Evolutionary conservation across 2,888 invertebrate species (phyloP).

Genomic region (Leptinotarsa juncta): DNA sequence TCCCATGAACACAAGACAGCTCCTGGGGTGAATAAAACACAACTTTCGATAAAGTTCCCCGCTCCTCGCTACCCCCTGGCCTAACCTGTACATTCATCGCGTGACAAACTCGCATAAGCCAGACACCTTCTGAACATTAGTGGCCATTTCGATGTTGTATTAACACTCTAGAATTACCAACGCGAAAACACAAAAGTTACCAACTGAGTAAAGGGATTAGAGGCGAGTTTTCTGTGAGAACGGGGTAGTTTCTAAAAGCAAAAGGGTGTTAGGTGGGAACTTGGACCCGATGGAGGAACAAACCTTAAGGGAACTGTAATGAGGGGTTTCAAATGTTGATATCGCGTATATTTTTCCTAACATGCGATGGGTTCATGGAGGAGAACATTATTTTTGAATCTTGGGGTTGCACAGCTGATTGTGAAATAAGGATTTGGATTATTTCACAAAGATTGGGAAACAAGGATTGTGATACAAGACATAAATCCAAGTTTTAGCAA

Average conservation of each 20-base stretch:
- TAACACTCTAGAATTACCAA: constrained; percentile 58
- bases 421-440: not conserved
- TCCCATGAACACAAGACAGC: constrained; percentile 45
- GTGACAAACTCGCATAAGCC: constrained; percentile 63
- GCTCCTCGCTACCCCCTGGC: constrained; percentile 7
- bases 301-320: constrained; percentile 41
- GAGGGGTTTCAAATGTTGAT: constrained; percentile 43
- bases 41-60: constrained; percentile 36
- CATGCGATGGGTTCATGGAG: constrained; percentile 48
- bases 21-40: constrained; percentile 50
- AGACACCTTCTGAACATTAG: constrained; percentile 66
- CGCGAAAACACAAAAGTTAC: constrained; percentile 45
- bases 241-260: constrained; percentile 35
- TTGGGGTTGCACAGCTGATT: constrained; percentile 33
- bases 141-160: constrained; percentile 65
- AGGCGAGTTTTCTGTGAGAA: constrained; percentile 46
- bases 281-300: constrained; percentile 37
- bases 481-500: not conserved
- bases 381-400: constrained; percentile 39
- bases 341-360: constrained; percentile 48
- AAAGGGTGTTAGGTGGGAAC: constrained; percentile 47
- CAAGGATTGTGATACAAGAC: too few species aligned
- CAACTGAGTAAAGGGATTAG: constrained; percentile 40
- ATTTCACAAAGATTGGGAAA: too few species aligned
- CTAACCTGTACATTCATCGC: constrained; percentile 54